Evolutionary conservation across 2,113 vertebrate species (phyloP), one percentile per base, ranked within the genome.

Genomic region (Anhinga rufa): DNA sequence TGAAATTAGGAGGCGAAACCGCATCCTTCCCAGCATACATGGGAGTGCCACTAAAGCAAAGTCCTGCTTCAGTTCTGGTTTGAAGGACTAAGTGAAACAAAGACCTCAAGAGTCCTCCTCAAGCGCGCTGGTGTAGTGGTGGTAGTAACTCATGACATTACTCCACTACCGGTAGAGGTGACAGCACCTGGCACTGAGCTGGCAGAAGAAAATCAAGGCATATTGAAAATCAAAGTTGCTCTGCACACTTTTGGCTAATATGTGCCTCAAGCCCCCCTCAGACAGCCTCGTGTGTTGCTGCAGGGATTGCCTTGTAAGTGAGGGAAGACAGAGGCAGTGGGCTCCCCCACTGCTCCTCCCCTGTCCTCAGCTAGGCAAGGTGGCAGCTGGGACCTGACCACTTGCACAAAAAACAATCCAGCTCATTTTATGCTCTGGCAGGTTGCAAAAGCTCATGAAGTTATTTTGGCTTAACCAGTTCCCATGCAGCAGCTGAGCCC

Each of bases 111-210:
- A 55, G 29, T 24, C 46, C 48, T 58, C 29, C 54, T 58, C 34
- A 22, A n/a, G 64, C 0, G 0, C 6, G 0, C 61, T 46, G 29
- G 38, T 19, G 18, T 58, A 34, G 69, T 8, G 0, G 9, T 44
- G 36, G 10, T 24, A 14, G 64, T 11, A 29, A 18, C 76, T 77
- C 31, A 21, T 36, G 46, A 62, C 55, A 5, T 46, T 58, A 8
- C 12, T 89, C 24, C 28, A 10, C 22, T 76, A n/a, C 18, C 4
- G 2, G 49, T 8, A 19, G 17, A 65, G 51, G 48, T 80, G 64
- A 76, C 26, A 46, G 60, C 34, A 40, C 15, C 20, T 22, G 19
- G 18, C 76, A 57, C 46, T 31, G 36, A 65, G 49, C 15, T 69
- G 72, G 65, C 48, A 85, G 66, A 64, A 88, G 62, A 36, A 72